Evolutionary conservation across 1,140 invertebrate species (phyloP).

Genomic region (Atta cephalotes): DNA sequence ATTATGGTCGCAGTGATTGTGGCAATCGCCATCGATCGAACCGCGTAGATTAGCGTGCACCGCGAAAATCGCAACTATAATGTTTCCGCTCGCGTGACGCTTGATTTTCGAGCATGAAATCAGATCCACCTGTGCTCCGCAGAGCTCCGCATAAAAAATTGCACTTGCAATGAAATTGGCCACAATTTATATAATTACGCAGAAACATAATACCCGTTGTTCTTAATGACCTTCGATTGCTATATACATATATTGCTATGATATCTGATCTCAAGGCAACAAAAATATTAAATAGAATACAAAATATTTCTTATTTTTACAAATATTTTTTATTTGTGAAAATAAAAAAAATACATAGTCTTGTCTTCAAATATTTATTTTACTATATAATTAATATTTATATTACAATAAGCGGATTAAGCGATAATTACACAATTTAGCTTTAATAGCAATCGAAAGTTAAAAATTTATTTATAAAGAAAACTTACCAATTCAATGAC

Average conservation of each 20-base stretch:
- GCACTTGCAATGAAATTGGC: constrained; percentile 26
- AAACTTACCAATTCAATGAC: constrained; percentile 9
- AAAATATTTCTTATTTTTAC: neutral
- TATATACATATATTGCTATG: neutral
- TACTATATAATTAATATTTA: neutral
- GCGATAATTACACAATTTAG: neutral
- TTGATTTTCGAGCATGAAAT: constrained; percentile 55
- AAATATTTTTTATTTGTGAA: neutral
- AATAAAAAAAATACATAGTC: neutral
- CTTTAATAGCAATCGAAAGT: neutral
- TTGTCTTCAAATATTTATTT: neutral
- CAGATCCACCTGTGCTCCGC: constrained; percentile 9
- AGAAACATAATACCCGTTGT: constrained; percentile 22
- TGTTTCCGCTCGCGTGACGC: constrained; percentile 49
- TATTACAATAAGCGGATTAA: neutral
- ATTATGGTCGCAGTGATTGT: constrained; percentile 50
- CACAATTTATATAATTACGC: constrained; percentile 45
- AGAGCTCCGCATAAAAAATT: constrained; percentile 44
- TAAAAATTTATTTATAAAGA: neutral
- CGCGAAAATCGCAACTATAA: constrained; percentile 54
- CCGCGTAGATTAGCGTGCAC: constrained; percentile 40
- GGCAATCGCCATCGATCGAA: constrained; percentile 57
- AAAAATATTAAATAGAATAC: constrained; percentile 1
- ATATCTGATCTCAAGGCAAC: neutral
- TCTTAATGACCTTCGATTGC: constrained; percentile 34